Evolutionary conservation across 2,888 invertebrate genomes (phyloP).

Genomic region (Trachelus stipa): DNA sequence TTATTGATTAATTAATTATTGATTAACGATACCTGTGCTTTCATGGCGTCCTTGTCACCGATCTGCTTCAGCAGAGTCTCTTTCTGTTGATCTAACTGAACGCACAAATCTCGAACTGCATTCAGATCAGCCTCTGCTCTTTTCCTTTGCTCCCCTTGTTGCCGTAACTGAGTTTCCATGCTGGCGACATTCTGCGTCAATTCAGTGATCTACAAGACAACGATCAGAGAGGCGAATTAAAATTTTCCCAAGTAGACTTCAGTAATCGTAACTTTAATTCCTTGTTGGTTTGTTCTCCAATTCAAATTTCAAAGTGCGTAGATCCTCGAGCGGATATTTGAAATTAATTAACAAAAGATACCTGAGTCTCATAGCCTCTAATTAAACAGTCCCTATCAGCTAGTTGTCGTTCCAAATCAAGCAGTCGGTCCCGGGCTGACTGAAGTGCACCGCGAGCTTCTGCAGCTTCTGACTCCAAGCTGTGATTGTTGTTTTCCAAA

Average conservation of each 20-base stretch:
- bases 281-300: slow-evolving; percentile 3
- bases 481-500: slow-evolving; percentile 83
- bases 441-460: slow-evolving; percentile 75
- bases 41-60: slow-evolving; percentile 67
- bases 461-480: slow-evolving; percentile 80
- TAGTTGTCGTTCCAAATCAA: slow-evolving; percentile 75
- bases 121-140: slow-evolving; percentile 74
- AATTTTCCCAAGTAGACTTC: neutral
- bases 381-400: slow-evolving; percentile 69
- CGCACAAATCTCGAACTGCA: slow-evolving; percentile 72
- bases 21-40: slow-evolving; percentile 61
- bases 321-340: neutral
- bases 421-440: slow-evolving; percentile 71
- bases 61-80: slow-evolving; percentile 72
- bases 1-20: slow-evolving; percentile 9
- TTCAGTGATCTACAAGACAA: slow-evolving; percentile 65
- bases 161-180: slow-evolving; percentile 75
- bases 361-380: slow-evolving; percentile 72
- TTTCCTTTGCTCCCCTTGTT: slow-evolving; percentile 71
- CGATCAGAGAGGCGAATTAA: neutral
- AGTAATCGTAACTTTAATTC: neutral
- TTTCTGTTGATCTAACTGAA: slow-evolving; percentile 76
- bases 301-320: neutral
- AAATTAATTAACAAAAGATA: slow-evolving; percentile 37
- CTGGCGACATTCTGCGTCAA: slow-evolving; percentile 68